These are phyloP conservation scores for Ditylenchus dipsaci DNA, from an alignment of 1,140 invertebrate genomes.

Conservation along the genomic window DNA sequence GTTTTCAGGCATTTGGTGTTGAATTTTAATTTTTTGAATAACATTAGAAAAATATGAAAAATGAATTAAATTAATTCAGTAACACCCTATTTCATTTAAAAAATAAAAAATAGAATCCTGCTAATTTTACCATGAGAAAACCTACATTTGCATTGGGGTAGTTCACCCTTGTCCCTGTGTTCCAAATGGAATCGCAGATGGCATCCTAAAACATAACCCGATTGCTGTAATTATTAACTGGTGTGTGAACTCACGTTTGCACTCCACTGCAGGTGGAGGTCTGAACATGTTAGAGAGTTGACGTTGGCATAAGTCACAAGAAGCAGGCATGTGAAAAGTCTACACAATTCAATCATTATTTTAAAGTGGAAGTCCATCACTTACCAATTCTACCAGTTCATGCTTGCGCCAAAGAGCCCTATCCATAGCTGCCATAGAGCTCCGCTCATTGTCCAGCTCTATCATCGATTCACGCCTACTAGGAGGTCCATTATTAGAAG, in stretches of 20 bases:
- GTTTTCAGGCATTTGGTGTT: too few species aligned
- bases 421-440: background rate
- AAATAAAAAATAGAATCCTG: too few species aligned
- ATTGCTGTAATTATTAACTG: background rate
- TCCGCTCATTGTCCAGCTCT: background rate
- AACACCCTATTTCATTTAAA: too few species aligned
- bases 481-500: background rate
- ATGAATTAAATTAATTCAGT: too few species aligned
- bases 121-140: background rate
- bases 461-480: conserved; percentile 4
- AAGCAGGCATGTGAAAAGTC: conserved; percentile 5
- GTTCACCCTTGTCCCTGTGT: conserved; percentile 4
- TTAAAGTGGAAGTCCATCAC: too few species aligned
- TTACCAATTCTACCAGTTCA: background rate
- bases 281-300: conserved; percentile 2
- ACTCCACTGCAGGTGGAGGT: conserved; percentile 7
- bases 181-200: conserved; percentile 4
- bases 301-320: conserved; percentile 2
- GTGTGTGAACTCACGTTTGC: background rate
- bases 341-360: too few species aligned
- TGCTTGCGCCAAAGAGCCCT: conserved; percentile 2
- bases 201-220: background rate
- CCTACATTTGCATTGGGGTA: conserved; percentile 11
- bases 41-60: too few species aligned
- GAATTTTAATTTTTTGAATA: too few species aligned